Conservation (phyloP, 2,113 vertebrate genomes). For the Eudyptes chrysolophus region DNA sequence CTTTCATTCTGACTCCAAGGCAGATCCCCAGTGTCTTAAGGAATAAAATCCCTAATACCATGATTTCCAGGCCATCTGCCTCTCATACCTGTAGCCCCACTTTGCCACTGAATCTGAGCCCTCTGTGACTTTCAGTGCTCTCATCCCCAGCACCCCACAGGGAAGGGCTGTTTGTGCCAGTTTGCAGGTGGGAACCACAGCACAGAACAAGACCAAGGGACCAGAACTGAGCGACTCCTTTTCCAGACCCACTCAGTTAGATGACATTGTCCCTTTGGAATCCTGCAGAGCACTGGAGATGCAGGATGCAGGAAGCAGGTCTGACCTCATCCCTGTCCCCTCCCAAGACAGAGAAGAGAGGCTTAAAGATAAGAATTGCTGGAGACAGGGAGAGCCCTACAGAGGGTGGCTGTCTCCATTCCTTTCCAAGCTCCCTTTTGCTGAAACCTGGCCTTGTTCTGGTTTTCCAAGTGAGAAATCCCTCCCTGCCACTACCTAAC, state of each 20-base stretch:
- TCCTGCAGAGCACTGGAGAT: background rate
- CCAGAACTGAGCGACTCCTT: background rate
- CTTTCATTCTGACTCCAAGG: background rate
- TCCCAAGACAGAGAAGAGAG: background rate
- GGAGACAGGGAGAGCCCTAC: background rate
- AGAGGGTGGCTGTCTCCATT: background rate
- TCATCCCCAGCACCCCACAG: background rate
- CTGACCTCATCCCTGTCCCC: background rate
- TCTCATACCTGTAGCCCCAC: background rate
- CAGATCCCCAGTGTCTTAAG: background rate
- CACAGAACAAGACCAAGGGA: background rate
- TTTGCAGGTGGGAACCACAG: background rate
- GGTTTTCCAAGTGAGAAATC: background rate
- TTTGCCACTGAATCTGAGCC: accelerated
- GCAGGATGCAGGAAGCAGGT: background rate
- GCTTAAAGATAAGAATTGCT: background rate
- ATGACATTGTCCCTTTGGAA: background rate
- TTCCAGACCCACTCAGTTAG: background rate
- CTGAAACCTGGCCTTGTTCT: background rate
- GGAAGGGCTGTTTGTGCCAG: background rate
- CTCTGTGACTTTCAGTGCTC: background rate
- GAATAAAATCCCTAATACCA: background rate
- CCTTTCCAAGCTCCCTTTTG: background rate
- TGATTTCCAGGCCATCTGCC: background rate
- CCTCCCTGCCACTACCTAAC: background rate